A percentile compares a stretch with the other conserved stretches of the same genome.
These are phyloP conservation scores for Onychostruthus taczanowskii DNA, from an alignment of 2,113 vertebrate species.

Conservation along the genomic window DNA sequence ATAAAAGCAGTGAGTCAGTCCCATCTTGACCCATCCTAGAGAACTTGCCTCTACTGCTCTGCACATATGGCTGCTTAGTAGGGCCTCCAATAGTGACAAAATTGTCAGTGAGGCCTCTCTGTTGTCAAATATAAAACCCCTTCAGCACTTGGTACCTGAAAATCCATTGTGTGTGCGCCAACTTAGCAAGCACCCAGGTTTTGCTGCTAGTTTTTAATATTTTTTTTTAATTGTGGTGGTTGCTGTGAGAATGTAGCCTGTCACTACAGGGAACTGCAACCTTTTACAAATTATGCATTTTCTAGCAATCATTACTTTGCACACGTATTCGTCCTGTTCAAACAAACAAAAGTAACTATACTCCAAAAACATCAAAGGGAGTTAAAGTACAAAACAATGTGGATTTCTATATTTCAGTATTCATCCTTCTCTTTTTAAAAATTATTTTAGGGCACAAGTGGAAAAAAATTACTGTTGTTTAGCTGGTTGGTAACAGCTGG, in stretches of 20 bases:
- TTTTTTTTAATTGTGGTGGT: background rate
- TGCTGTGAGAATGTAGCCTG: background rate
- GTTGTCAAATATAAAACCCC: background rate
- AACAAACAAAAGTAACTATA: background rate
- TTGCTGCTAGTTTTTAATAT: background rate
- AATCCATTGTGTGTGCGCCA: background rate
- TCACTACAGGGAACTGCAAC: background rate
- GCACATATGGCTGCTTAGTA: background rate
- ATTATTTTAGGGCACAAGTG: background rate
- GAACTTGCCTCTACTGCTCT: background rate
- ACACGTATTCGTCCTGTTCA: background rate
- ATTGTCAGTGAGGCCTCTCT: background rate
- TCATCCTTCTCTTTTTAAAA: background rate
- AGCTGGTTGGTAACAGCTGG: background rate
- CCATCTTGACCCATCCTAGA: background rate
- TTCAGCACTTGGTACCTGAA: background rate
- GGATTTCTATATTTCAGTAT: background rate
- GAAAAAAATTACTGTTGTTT: background rate
- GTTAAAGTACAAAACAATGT: background rate
- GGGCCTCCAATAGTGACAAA: background rate
- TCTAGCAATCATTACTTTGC: background rate
- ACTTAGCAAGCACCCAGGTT: background rate
- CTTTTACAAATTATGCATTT: background rate
- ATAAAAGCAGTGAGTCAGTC: background rate
- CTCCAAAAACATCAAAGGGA: background rate